These are phyloP conservation scores for Dreissena polymorpha DNA, from an alignment of 1,140 invertebrate species.

Conservation along the genomic window DNA sequence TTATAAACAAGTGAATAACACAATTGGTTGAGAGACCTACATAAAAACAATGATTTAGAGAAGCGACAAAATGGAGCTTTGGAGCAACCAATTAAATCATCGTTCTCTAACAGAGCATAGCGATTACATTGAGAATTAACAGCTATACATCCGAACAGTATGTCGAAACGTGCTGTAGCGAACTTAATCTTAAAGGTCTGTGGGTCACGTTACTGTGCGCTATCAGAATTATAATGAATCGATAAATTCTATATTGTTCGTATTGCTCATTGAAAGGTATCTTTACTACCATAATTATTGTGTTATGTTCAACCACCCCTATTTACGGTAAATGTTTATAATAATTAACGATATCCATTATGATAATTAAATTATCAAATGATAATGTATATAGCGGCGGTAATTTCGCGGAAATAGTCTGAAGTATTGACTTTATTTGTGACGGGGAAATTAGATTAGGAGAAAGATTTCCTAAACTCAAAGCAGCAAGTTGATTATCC, in stretches of 20 bases:
- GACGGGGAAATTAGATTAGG: neutral
- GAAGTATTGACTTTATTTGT: neutral
- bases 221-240: neutral
- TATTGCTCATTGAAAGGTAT: neutral
- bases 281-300: neutral
- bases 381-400: neutral
- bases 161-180: neutral
- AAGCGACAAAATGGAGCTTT: conserved; percentile 2
- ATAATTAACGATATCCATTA: neutral
- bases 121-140: neutral
- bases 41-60: neutral
- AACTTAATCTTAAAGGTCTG: neutral
- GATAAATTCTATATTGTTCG: neutral
- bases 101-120: neutral
- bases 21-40: neutral
- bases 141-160: too few species aligned
- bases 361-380: neutral
- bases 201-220: neutral
- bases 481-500: too few species aligned
- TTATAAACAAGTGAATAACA: neutral
- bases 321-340: conserved; percentile 5
- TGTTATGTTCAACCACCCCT: neutral
- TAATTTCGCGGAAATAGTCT: neutral
- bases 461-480: neutral
- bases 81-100: neutral